Base-by-base conservation (phyloP, 2,888 invertebrate species). In the Acanthopleura granulata region DNA sequence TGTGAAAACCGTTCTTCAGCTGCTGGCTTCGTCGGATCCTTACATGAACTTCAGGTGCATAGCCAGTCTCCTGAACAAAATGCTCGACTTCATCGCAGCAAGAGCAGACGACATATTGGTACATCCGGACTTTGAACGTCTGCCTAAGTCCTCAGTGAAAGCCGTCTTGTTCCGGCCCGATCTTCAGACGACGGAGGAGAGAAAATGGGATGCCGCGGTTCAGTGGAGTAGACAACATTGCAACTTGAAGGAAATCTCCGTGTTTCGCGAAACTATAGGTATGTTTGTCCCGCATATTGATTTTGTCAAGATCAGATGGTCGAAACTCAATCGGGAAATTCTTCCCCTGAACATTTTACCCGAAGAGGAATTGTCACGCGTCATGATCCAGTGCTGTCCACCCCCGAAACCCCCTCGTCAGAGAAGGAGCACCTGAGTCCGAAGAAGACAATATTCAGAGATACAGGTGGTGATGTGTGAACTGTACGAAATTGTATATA, bases 131-230 rank as follows among this genome's bases (percentile, higher is more conserved):
- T 71, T 71, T 18, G 49, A 71, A 49, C 50, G 12, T 71, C 18
- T 49, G 16, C 71, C 71, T 9, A 71, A 71, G 25, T 1, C 40
- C 30, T 1, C 49, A 18, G 50, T 49, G 16, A 40, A 16, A 4
- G 18, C 27, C 49, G 25, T 71, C 22, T 27, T 71, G 9, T 22
- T 49, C 18, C 18, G 71, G 18, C 18, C 18, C 25, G 40, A 40
- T 40, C 50, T 71, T n/a, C 71, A 71, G 50, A 49, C 71, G 1
- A 71, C 49, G 71, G 71, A 71, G 71, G 50, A 40, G 22, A 71
- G n/a, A 12, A 71, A 71, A 71, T 49, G 40, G 40, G 71, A 71
- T 27, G 71, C 71, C n/a, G 71, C 71, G 6, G 22, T 71, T n/a
- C 71, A 49, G 9, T 71, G 71, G 71, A 71, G 71, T 27, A 1